These are phyloP conservation scores for Antitype chi DNA, from an alignment of 2,888 invertebrate genomes.

Conservation along the genomic window DNA sequence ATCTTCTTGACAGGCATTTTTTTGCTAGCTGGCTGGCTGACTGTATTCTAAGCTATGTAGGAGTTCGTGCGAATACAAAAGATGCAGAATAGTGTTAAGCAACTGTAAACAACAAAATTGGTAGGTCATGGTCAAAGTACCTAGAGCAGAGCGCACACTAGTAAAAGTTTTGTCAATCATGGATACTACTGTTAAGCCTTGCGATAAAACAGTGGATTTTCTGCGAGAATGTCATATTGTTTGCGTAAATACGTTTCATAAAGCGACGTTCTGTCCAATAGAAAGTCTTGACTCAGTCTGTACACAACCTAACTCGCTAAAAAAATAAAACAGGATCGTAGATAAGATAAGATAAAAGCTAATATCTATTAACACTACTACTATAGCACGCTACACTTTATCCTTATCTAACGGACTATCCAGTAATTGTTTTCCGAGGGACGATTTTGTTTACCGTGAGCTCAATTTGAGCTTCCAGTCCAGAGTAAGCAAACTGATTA, in stretches of 20 bases:
- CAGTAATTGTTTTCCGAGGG: constrained; percentile 53
- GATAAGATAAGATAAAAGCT: constrained; percentile 33
- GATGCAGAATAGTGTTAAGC: background rate
- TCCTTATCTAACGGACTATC: constrained; percentile 24
- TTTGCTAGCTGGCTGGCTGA: background rate
- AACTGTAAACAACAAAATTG: background rate
- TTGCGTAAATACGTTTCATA: background rate
- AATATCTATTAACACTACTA: constrained; percentile 33
- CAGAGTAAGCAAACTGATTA: constrained; percentile 51
- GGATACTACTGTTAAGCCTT: background rate
- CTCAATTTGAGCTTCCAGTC: constrained; percentile 42
- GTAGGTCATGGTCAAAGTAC: background rate
- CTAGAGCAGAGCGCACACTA: background rate
- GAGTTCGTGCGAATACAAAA: background rate
- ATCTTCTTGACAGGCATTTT: background rate
- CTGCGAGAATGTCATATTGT: background rate
- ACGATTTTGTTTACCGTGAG: constrained; percentile 52
- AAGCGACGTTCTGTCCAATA: background rate
- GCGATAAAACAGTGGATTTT: background rate
- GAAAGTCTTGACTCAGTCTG: background rate
- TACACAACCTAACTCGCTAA: background rate
- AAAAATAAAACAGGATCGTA: constrained; percentile 6
- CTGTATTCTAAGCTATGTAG: background rate
- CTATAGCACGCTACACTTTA: constrained; percentile 21
- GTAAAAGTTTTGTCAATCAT: background rate